phyloP scores from a whole-genome alignment of 2,888 invertebrate genomes.

The Epinotia brunnichana region DNA sequence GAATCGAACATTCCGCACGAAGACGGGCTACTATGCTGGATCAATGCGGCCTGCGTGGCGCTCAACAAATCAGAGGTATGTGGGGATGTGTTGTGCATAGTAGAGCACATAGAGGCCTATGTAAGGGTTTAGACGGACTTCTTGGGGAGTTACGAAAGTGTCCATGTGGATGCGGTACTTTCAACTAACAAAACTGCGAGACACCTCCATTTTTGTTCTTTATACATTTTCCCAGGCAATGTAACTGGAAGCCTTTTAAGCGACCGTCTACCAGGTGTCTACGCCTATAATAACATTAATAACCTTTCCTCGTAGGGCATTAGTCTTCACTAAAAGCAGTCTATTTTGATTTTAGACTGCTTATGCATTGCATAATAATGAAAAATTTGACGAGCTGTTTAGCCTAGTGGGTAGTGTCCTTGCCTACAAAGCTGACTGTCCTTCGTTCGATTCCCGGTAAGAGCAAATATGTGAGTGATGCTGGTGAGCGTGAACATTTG shows the following conservation, averaged over 20 bases:
- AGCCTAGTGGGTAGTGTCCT: too few relatives aligned
- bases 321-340: not conserved
- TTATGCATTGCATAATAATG: not conserved
- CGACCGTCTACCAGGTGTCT: not conserved
- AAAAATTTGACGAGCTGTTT: too few relatives aligned
- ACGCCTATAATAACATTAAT: not conserved
- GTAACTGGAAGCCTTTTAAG: not conserved
- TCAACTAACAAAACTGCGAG: too few relatives aligned
- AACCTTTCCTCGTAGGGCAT: not conserved
- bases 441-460: too few relatives aligned
- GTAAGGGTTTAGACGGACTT: too few relatives aligned
- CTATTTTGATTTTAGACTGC: not conserved
- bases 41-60: constrained; percentile 93
- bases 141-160: too few relatives aligned
- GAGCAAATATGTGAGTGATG: too few relatives aligned
- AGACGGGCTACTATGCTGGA: constrained; percentile 93
- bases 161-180: too few relatives aligned
- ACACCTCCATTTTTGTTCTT: not conserved
- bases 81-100: not conserved
- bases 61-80: constrained; percentile 83
- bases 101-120: too few relatives aligned
- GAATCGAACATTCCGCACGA: constrained; percentile 86
- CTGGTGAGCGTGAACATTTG: too few relatives aligned
- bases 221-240: not conserved
- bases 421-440: too few relatives aligned